A percentile compares a stretch with the other conserved stretches of the same genome.
phyloP scores from a whole-genome alignment of 2,797 vertebrate species.

The Enoplosus armatus region DNA sequence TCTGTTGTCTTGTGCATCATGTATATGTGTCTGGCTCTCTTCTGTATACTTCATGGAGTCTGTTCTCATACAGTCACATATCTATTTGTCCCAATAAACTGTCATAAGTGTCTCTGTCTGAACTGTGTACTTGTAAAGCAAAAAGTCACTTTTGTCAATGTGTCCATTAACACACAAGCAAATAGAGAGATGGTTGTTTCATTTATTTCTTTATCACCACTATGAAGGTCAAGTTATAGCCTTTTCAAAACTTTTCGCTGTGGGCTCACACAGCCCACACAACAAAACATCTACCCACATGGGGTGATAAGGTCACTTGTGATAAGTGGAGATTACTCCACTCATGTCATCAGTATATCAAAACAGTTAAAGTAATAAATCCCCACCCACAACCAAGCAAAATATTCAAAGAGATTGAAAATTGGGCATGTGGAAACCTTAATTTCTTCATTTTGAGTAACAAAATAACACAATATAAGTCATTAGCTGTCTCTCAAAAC shows the following conservation, averaged over 20 bases:
- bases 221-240: conserved; percentile 24
- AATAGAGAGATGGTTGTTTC: background rate
- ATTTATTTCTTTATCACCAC: conserved; percentile 30
- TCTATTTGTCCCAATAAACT: background rate
- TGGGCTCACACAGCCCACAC: no score
- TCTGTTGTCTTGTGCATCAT: no score
- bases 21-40: background rate
- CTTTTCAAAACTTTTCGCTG: conserved; percentile 31
- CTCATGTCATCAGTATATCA: conserved; percentile 24
- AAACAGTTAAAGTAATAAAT: conserved; percentile 26
- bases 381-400: background rate
- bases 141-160: background rate
- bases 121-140: background rate
- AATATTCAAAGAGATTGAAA: conserved; percentile 5
- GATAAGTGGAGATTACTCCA: conserved; percentile 29
- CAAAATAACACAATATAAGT: background rate
- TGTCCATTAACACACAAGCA: background rate
- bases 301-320: conserved; percentile 27
- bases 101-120: conserved; percentile 10
- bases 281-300: conserved; percentile 35
- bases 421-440: background rate
- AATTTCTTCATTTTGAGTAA: background rate
- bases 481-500: background rate
- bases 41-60: background rate
- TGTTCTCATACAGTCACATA: background rate